Evolutionary conservation across 2,113 vertebrate genomes (phyloP).

Genomic region (Cathartes aura): DNA sequence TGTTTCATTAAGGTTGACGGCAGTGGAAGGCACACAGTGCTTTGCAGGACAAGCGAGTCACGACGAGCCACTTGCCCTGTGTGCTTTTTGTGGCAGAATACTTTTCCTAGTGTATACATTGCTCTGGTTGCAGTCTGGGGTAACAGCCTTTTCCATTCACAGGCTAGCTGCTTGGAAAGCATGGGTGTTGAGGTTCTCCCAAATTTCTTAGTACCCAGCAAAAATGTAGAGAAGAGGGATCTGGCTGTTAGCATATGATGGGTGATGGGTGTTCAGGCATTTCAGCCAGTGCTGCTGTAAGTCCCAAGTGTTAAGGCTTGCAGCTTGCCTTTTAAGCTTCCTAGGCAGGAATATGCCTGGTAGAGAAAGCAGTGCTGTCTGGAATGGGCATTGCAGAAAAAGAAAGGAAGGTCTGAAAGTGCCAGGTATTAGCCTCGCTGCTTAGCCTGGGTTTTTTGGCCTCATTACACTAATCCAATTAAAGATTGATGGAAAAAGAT

Average conservation of each 20-base stretch:
- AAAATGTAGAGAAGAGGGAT: background rate
- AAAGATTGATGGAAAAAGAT: constrained; percentile 10
- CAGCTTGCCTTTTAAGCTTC: background rate
- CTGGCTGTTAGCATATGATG: background rate
- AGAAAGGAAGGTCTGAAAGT: background rate
- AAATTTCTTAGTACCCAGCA: background rate
- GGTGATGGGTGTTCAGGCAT: background rate
- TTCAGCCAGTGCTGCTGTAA: background rate
- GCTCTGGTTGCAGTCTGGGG: background rate
- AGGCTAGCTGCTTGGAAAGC: background rate
- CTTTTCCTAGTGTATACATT: background rate
- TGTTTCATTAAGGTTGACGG: constrained; percentile 64
- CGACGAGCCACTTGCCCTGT: background rate
- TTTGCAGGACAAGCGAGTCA: background rate
- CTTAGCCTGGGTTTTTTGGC: constrained; percentile 27
- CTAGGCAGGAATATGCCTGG: background rate
- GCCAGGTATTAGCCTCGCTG: constrained; percentile 32
- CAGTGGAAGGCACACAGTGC: constrained; percentile 2
- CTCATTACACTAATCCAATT: constrained; percentile 66
- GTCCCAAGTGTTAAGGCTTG: background rate
- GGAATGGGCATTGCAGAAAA: background rate
- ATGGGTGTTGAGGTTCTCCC: background rate
- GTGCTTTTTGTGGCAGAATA: constrained; percentile 12
- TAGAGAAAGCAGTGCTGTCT: background rate
- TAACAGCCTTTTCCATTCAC: background rate